A percentile compares a stretch with the other conserved stretches of the same genome.
Evolutionary conservation across 2,888 invertebrate species (phyloP).

Genomic region (Tenthredo distinguenda): DNA sequence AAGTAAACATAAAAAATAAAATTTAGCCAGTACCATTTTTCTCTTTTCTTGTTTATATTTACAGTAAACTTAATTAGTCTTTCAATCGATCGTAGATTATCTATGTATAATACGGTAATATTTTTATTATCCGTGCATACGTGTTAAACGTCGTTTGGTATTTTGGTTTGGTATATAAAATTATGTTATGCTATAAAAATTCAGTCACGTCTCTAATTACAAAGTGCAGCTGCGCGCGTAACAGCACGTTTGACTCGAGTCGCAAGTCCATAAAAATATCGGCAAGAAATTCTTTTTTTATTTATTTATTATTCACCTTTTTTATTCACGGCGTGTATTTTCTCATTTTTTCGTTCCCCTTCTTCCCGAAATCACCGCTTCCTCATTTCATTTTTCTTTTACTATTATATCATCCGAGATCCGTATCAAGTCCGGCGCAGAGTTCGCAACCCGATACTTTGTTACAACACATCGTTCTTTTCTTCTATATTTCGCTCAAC

Average conservation of each 20-base stretch:
- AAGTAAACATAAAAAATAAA: neutral
- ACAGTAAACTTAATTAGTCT: neutral
- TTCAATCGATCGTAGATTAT: neutral
- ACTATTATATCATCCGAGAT: slow-evolving; percentile 1
- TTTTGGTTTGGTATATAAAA: neutral
- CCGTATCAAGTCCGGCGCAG: neutral
- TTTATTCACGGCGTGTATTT: neutral
- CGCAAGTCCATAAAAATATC: slow-evolving; percentile 29
- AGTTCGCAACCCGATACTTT: slow-evolving; percentile 31
- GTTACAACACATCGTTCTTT: neutral
- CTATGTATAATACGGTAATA: neutral
- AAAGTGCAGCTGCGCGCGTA: slow-evolving; percentile 36
- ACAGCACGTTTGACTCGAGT: slow-evolving; percentile 38
- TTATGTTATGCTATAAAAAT: slow-evolving; percentile 23
- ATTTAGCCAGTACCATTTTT: neutral
- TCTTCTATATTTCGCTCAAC: neutral
- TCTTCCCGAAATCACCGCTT: neutral
- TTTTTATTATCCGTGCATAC: neutral
- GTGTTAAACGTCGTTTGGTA: neutral
- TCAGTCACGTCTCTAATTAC: slow-evolving; percentile 38
- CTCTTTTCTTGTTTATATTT: neutral
- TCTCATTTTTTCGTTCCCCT: neutral
- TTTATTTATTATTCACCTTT: neutral
- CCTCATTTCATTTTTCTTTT: neutral
- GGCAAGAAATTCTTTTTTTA: neutral